Percentiles rank a stretch among this genome's conserved stretches.
Evolutionary conservation across 2,113 vertebrate species (phyloP).

Genomic region (Lophotis ruficrista): DNA sequence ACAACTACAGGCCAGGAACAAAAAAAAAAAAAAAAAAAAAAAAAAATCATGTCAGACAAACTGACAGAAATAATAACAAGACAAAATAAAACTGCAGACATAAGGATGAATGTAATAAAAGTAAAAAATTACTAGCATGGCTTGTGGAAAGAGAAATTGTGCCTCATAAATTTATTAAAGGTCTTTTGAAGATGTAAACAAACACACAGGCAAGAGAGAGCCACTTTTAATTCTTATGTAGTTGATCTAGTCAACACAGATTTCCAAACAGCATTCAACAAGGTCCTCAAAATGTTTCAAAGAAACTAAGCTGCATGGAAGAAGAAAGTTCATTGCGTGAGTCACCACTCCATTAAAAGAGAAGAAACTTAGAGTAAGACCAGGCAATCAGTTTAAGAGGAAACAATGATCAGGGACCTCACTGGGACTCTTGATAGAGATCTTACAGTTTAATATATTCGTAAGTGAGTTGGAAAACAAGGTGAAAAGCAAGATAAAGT

Average conservation of each 20-base stretch:
- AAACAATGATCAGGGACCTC: neutral
- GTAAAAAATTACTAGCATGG: neutral
- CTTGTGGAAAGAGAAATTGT: neutral
- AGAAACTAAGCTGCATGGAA: neutral
- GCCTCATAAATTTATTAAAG: neutral
- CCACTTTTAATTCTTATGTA: neutral
- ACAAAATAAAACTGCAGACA: neutral
- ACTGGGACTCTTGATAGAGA: neutral
- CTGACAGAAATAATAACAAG: neutral
- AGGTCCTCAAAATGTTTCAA: neutral
- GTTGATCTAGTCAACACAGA: neutral
- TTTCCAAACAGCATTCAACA: neutral
- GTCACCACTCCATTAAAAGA: neutral
- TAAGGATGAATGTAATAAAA: neutral
- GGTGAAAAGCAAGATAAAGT: neutral
- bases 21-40: neutral
- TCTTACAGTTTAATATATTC: neutral
- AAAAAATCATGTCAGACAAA: neutral
- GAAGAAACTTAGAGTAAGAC: neutral
- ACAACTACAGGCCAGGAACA: neutral
- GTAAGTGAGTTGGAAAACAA: neutral
- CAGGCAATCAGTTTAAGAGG: neutral
- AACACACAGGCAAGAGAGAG: neutral
- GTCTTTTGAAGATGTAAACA: neutral
- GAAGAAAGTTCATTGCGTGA: neutral